These are phyloP conservation scores for Agrilus cyanescens DNA, from an alignment of 2,888 invertebrate species.

Conservation along the genomic window DNA sequence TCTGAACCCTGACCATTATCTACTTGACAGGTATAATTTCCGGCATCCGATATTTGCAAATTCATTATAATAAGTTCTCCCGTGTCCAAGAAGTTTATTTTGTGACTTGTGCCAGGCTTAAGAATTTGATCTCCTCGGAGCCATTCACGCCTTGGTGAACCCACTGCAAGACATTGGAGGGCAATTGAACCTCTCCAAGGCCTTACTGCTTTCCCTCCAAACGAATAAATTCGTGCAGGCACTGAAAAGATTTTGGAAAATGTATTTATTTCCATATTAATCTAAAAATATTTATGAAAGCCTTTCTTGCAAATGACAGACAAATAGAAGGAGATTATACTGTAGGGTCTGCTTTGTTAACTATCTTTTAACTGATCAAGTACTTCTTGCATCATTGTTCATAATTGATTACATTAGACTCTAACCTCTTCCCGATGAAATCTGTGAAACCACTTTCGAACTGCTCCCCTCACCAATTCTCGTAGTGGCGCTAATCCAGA, in stretches of 20 bases:
- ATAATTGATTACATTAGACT: neutral
- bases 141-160: constrained; percentile 55
- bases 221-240: constrained; percentile 58
- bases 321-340: neutral
- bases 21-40: constrained; percentile 61
- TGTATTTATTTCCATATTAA: too few relatives aligned
- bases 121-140: constrained; percentile 45
- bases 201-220: constrained; percentile 52
- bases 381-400: too few relatives aligned
- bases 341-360: neutral
- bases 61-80: constrained; percentile 54
- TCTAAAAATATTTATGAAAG: too few relatives aligned
- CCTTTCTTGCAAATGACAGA: too few relatives aligned
- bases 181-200: constrained; percentile 57
- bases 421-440: constrained; percentile 48
- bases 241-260: constrained; percentile 30
- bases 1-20: constrained; percentile 60
- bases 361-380: too few relatives aligned
- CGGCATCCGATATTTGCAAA: constrained; percentile 51
- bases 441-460: constrained; percentile 54
- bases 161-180: constrained; percentile 53
- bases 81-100: constrained; percentile 49
- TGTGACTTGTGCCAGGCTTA: constrained; percentile 45
- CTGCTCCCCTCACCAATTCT: constrained; percentile 67
- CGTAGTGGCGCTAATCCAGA: constrained; percentile 69